phyloP scores from a whole-genome alignment of 2,888 invertebrate species.

The Synanthedon tipuliformis region DNA sequence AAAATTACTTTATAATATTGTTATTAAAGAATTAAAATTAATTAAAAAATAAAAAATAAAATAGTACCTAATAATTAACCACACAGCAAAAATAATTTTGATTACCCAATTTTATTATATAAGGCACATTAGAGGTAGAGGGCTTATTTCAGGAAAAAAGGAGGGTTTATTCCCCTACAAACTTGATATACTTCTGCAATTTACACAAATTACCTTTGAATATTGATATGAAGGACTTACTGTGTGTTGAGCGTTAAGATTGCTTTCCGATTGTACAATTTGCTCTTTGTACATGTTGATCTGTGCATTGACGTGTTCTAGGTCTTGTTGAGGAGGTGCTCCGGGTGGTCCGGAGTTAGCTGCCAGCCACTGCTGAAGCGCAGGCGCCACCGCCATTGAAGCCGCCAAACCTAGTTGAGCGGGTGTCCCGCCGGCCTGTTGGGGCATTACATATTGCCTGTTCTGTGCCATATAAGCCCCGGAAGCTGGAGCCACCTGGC shows the following conservation, averaged over 20 bases:
- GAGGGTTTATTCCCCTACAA: neutral
- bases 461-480: constrained; percentile 70
- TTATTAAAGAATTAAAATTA: too few species aligned
- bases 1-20: too few species aligned
- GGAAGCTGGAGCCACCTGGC: constrained; percentile 62
- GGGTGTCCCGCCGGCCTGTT: constrained; percentile 66
- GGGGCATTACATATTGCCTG: constrained; percentile 71
- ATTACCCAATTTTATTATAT: too few species aligned
- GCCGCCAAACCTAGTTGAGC: constrained; percentile 69
- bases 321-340: constrained; percentile 28
- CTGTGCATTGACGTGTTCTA: constrained; percentile 77
- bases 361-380: constrained; percentile 59
- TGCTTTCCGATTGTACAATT: constrained; percentile 95
- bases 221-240: constrained; percentile 58
- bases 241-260: constrained; percentile 94
- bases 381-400: constrained; percentile 62
- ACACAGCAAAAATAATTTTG: too few species aligned
- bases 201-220: constrained; percentile 1
- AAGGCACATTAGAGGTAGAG: neutral
- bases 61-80: too few species aligned
- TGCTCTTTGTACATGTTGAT: constrained; percentile 89
- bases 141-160: too few species aligned
- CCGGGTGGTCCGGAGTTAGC: constrained; percentile 40
- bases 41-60: too few species aligned
- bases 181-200: neutral